These are phyloP conservation scores for Channa striata DNA, from an alignment of 2,797 vertebrate species.

Conservation along the genomic window DNA sequence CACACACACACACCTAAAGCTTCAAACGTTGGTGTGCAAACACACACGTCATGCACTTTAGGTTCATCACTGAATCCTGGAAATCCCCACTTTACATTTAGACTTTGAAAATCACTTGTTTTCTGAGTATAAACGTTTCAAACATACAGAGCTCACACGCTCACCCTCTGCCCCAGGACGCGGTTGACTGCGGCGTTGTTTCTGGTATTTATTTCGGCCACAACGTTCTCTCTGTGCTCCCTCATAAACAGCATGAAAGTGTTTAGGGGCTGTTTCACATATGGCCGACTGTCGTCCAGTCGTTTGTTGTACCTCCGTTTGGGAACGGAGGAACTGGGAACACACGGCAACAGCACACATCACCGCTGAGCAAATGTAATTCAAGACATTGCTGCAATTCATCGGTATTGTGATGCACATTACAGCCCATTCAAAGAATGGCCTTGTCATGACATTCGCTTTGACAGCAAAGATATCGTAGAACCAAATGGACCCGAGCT, in stretches of 20 bases:
- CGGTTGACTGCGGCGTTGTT: background rate
- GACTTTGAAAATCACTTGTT: too few species aligned
- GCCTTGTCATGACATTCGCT: too few species aligned
- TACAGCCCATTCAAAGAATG: too few species aligned
- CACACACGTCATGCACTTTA: background rate
- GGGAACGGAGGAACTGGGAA: too few species aligned
- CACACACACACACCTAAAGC: too few species aligned
- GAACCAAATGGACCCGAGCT: too few species aligned
- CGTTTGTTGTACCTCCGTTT: background rate
- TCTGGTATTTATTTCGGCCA: background rate
- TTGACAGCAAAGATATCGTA: too few species aligned
- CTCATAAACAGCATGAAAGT: conserved; percentile 17
- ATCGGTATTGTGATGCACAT: too few species aligned
- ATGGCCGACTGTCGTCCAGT: accelerated
- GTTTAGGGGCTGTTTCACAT: conserved; percentile 11
- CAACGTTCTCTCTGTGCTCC: background rate
- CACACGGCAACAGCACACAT: background rate
- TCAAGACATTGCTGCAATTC: too few species aligned
- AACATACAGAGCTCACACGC: background rate
- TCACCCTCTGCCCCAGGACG: background rate
- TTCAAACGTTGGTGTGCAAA: too few species aligned
- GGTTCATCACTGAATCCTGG: background rate
- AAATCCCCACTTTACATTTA: background rate
- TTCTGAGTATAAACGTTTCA: background rate
- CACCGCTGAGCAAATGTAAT: background rate